phyloP scores from a whole-genome alignment of 2,113 vertebrate genomes.

The Indri indri region DNA sequence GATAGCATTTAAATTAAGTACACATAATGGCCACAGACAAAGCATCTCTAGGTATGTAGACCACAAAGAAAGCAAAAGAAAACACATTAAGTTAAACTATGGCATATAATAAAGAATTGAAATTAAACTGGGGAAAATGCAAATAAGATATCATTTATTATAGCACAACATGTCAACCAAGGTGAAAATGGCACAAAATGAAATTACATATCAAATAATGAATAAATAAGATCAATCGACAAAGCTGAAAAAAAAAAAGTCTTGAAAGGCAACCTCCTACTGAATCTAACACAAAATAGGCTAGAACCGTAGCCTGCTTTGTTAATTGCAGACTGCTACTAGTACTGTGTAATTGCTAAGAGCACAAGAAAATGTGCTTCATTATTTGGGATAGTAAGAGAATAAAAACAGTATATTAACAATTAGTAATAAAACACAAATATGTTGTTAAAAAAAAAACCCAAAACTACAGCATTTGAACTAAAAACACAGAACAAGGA shows the following conservation, averaged over 20 bases:
- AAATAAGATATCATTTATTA: neutral
- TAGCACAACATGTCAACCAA: neutral
- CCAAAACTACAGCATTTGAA: neutral
- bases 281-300: neutral
- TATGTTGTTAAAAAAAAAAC: neutral
- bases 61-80: neutral
- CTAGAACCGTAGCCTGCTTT: neutral
- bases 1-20: neutral
- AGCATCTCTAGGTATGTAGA: neutral
- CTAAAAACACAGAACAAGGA: neutral
- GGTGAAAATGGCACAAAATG: neutral
- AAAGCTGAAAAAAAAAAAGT: neutral
- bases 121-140: neutral
- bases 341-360: neutral
- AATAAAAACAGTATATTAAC: neutral
- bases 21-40: neutral
- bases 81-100: neutral
- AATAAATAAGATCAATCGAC: neutral
- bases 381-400: neutral
- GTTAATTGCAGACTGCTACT: neutral
- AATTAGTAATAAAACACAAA: neutral
- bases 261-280: neutral
- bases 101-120: neutral
- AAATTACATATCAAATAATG: neutral
- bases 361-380: neutral